Conservation (phyloP, 2,113 vertebrate species). For the Otolemur garnettii region DNA sequence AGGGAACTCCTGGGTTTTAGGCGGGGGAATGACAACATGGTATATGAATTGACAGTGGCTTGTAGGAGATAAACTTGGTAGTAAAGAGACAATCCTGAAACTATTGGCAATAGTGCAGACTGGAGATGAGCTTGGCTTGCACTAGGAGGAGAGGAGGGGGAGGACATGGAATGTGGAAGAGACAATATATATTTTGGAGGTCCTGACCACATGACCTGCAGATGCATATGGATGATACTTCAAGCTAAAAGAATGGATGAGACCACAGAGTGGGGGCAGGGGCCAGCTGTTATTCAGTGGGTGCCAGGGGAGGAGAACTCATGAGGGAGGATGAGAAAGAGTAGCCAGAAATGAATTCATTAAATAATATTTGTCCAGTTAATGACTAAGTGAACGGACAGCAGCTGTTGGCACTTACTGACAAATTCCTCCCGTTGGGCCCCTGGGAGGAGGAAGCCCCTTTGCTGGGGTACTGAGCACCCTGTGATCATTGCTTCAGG, state of each 20-base stretch:
- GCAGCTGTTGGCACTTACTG: fast-evolving
- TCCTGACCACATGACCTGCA: not conserved
- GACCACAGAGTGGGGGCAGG: too few species aligned
- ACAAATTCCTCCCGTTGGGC: not conserved
- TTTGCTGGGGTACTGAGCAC: not conserved
- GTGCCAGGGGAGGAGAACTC: not conserved
- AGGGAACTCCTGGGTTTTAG: not conserved
- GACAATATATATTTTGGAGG: not conserved
- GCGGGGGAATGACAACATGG: not conserved
- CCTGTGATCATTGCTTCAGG: not conserved
- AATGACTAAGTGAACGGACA: not conserved
- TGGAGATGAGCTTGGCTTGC: not conserved
- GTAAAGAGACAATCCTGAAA: not conserved
- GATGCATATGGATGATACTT: not conserved
- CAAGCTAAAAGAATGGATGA: not conserved
- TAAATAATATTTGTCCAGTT: not conserved
- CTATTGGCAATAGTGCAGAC: not conserved
- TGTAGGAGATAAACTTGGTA: not conserved
- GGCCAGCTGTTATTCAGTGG: not conserved
- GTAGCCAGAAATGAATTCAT: not conserved
- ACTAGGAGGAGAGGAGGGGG: not conserved
- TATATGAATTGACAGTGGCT: not conserved
- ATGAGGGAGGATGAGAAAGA: not conserved
- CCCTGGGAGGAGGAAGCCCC: too few species aligned
- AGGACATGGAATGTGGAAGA: not conserved